Percentiles rank a stretch among this genome's conserved stretches.
Evolutionary conservation across 2,797 vertebrate genomes (phyloP).

Genomic region (Oreonectes daqikongensis): DNA sequence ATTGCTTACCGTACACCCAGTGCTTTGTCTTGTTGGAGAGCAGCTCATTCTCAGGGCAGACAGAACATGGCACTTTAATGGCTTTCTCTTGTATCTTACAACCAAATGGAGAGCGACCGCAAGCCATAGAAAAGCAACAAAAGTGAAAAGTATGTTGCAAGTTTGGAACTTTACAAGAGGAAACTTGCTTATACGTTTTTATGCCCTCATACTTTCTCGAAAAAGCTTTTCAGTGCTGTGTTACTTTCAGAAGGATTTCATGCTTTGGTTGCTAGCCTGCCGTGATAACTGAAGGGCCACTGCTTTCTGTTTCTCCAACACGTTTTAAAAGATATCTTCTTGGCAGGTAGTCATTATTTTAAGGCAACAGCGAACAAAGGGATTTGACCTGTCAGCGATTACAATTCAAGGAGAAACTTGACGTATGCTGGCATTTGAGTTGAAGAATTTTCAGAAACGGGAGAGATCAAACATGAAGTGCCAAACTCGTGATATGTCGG

Average conservation of each 20-base stretch:
- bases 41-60: conserved; percentile 15
- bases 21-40: conserved; percentile 36
- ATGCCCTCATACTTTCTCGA: conserved; percentile 25
- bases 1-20: conserved; percentile 31
- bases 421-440: neutral
- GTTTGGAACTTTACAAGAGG: conserved; percentile 37
- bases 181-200: conserved; percentile 10
- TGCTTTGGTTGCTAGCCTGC: conserved; percentile 16
- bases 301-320: conserved; percentile 6
- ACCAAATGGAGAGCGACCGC: conserved; percentile 30
- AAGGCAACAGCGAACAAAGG: conserved; percentile 1
- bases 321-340: conserved; percentile 19
- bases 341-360: conserved; percentile 14
- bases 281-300: conserved; percentile 5
- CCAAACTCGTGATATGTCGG: neutral
- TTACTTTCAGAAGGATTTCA: neutral
- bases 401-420: conserved; percentile 27
- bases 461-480: neutral
- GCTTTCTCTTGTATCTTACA: conserved; percentile 49
- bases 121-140: conserved; percentile 20
- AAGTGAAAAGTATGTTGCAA: conserved; percentile 28
- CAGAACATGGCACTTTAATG: conserved; percentile 52
- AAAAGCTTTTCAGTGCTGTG: neutral
- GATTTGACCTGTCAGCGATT: conserved; percentile 20
- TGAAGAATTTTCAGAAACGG: conserved; percentile 1